A percentile compares a stretch with the other conserved stretches of the same genome.
Evolutionary conservation across 2,888 invertebrate species (phyloP).

Genomic region (Lasius fuliginosus): DNA sequence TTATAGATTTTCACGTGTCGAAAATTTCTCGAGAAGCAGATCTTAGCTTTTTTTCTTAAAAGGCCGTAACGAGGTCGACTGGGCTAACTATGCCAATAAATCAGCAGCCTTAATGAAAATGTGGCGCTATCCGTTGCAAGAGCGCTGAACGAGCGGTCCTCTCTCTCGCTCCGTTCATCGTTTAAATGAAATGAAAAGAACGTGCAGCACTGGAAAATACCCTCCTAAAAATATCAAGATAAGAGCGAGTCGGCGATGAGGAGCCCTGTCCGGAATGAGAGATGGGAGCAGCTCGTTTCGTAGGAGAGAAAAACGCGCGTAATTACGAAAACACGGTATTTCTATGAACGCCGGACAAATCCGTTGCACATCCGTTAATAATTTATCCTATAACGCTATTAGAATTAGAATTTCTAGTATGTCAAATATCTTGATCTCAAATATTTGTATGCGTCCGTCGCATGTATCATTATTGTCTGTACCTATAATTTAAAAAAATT

Average conservation of each 20-base stretch:
- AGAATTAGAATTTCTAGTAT: not conserved
- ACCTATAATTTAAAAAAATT: not conserved
- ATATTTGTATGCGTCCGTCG: not conserved
- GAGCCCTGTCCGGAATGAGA: constrained; percentile 61
- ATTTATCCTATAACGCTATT: not conserved
- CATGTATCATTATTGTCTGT: not conserved
- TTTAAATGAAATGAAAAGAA: constrained; percentile 79
- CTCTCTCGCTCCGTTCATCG: constrained; percentile 70
- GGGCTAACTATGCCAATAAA: constrained; percentile 81
- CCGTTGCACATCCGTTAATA: not conserved
- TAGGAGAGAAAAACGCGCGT: constrained; percentile 52
- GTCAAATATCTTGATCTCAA: not conserved
- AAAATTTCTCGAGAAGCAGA: constrained; percentile 63
- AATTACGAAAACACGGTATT: constrained; percentile 60
- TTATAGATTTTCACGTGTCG: constrained; percentile 60
- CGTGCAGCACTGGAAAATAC: constrained; percentile 74
- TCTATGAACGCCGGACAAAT: constrained; percentile 41
- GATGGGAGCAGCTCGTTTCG: constrained; percentile 54
- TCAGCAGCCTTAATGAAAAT: constrained; percentile 82
- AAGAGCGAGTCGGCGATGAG: constrained; percentile 74
- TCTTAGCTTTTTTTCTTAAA: constrained; percentile 59
- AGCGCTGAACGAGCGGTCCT: constrained; percentile 73
- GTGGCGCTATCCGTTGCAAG: constrained; percentile 78
- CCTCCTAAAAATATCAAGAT: constrained; percentile 81
- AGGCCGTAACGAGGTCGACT: constrained; percentile 77